Conservation (phyloP, 2,113 vertebrate genomes). For the Chlorodrepanis virens region DNA sequence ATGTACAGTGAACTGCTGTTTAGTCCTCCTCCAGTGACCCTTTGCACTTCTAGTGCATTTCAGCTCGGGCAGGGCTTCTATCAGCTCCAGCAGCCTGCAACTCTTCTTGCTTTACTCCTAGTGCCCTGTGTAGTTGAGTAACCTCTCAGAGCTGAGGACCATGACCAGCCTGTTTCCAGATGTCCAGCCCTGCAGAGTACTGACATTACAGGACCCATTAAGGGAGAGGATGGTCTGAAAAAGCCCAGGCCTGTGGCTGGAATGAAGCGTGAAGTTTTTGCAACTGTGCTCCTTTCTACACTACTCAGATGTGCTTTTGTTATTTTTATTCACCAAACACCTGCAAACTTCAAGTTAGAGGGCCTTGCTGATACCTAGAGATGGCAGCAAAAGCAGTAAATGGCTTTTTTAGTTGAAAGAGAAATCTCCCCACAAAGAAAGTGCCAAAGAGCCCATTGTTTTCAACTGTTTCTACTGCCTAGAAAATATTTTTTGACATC, state of each 20-base stretch:
- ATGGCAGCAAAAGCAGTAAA: not conserved
- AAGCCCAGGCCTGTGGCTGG: not conserved
- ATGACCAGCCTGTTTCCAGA: not conserved
- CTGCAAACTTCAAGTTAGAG: not conserved
- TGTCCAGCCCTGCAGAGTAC: not conserved
- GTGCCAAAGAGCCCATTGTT: not conserved
- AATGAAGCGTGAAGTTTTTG: not conserved
- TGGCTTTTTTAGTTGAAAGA: not conserved
- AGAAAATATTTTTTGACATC: not conserved
- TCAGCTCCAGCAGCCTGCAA: not conserved
- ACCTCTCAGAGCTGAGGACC: not conserved
- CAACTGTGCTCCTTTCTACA: not conserved
- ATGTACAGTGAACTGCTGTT: not conserved
- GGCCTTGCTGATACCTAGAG: not conserved
- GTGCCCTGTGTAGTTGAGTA: not conserved
- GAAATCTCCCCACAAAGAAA: not conserved
- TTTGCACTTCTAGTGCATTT: not conserved
- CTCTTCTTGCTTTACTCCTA: not conserved
- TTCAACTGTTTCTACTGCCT: not conserved
- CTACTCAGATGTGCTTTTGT: not conserved
- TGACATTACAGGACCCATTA: rapidly evolving
- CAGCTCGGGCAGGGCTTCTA: not conserved
- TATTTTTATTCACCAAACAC: not conserved
- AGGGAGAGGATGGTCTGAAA: not conserved
- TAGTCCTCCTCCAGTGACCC: not conserved